Evolutionary conservation across 2,888 invertebrate genomes (phyloP).

Genomic region (Drosophila austrosaltans): DNA sequence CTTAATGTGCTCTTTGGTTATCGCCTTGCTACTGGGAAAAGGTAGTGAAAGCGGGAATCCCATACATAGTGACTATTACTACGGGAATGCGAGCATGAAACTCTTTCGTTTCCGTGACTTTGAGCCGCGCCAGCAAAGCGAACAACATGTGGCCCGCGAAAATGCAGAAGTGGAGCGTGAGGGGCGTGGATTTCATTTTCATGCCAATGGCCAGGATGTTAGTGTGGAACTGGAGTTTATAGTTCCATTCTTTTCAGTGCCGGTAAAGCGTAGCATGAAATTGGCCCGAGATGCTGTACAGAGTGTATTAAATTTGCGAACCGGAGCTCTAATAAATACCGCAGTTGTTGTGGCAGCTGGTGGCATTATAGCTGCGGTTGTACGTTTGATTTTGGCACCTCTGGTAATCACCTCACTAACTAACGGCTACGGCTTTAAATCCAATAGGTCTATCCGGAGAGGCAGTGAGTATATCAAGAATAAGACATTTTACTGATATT

Average conservation of each 20-base stretch:
- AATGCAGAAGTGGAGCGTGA: constrained; percentile 46
- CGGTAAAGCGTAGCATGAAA: constrained; percentile 84
- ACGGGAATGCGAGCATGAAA: constrained; percentile 54
- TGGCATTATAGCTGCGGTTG: constrained; percentile 73
- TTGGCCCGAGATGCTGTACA: constrained; percentile 69
- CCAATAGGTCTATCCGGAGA: constrained; percentile 31
- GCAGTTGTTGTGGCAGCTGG: constrained; percentile 85
- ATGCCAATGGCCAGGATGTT: constrained; percentile 74
- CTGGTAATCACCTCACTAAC: constrained; percentile 49
- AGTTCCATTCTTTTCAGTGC: constrained; percentile 86
- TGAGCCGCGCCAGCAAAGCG: constrained; percentile 63
- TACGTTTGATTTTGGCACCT: constrained; percentile 64
- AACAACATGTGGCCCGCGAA: not conserved
- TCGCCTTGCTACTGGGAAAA: constrained; percentile 41
- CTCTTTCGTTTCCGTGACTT: constrained; percentile 75
- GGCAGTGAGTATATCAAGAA: constrained; percentile 25
- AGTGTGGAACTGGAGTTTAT: constrained; percentile 86
- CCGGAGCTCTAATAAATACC: constrained; percentile 85
- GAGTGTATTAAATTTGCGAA: constrained; percentile 85
- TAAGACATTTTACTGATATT: too few relatives aligned
- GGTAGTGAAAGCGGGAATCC: constrained; percentile 38
- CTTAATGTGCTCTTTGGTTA: constrained; percentile 32
- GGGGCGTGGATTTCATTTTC: constrained; percentile 77
- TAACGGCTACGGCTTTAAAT: constrained; percentile 30
- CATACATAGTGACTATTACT: constrained; percentile 37